These are phyloP conservation scores for Scaptomyza montana DNA, from an alignment of 1,140 invertebrate genomes.

Conservation along the genomic window DNA sequence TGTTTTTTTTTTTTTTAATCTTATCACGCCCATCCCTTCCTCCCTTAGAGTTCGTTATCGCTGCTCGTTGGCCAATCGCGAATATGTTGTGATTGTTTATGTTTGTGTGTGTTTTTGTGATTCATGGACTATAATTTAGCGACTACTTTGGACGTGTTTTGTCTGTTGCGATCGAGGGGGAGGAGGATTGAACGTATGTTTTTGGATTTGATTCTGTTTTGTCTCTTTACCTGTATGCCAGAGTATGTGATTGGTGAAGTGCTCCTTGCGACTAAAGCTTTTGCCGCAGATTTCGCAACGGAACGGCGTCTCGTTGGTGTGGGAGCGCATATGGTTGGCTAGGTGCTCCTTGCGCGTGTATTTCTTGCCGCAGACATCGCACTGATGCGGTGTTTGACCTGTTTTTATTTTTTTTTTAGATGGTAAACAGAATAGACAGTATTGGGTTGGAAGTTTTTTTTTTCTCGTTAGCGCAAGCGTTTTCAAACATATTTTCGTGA, in stretches of 20 bases:
- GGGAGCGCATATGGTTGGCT: constrained; percentile 91
- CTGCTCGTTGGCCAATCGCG: constrained; percentile 55
- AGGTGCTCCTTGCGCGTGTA: constrained; percentile 94
- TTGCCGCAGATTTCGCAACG: constrained; percentile 93
- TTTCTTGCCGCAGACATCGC: constrained; percentile 88
- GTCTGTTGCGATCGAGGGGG: constrained; percentile 14
- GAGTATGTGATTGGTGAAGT: constrained; percentile 93
- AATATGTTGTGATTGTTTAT: constrained; percentile 34
- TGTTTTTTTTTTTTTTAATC: not conserved
- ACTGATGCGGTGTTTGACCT: constrained; percentile 83
- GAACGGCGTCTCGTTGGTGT: constrained; percentile 92
- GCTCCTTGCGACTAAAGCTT: constrained; percentile 93
- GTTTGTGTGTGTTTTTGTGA: constrained; percentile 1
- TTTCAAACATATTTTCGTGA: constrained; percentile 13
- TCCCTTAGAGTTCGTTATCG: constrained; percentile 58
- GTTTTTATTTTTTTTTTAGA: constrained; percentile 24
- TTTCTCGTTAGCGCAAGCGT: constrained; percentile 66
- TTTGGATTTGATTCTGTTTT: constrained; percentile 52
- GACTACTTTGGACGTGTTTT: not conserved
- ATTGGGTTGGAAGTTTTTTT: constrained; percentile 40
- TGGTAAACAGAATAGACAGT: constrained; percentile 44
- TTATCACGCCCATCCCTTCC: constrained; percentile 1
- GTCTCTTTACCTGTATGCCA: constrained; percentile 89
- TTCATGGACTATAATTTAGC: not conserved
- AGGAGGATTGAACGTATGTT: not conserved